A percentile compares a stretch with the other conserved stretches of the same genome.
Evolutionary conservation across 2,797 vertebrate species (phyloP).

Genomic region (Molossus molossus): DNA sequence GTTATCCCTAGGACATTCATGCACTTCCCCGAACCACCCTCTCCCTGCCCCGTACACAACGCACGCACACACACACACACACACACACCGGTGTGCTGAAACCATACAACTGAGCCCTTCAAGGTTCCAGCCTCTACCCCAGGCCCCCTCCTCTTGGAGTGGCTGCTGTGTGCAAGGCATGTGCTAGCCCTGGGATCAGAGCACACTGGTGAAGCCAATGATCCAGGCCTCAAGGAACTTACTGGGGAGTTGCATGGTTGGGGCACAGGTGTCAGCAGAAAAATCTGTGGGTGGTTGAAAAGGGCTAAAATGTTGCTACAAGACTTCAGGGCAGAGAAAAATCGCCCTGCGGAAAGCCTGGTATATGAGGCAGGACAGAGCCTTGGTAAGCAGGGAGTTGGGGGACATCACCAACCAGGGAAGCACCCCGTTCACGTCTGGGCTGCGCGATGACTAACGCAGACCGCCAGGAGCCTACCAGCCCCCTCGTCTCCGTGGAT

Average conservation of each 20-base stretch:
- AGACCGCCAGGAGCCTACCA: not conserved
- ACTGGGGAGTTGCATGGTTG: not conserved
- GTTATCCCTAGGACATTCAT: not conserved
- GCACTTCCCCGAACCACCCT: not conserved
- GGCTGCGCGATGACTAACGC: not conserved
- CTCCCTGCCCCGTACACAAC: not conserved
- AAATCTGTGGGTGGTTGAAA: not conserved
- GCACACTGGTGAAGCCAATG: not conserved
- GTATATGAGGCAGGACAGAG: not conserved
- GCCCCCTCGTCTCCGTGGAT: not conserved
- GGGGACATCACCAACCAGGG: not conserved
- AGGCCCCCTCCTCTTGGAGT: not conserved
- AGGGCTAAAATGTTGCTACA: not conserved
- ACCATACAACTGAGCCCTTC: not conserved
- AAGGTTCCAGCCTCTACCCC: not conserved
- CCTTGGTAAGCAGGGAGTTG: not conserved
- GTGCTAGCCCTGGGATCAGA: not conserved
- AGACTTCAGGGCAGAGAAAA: not conserved
- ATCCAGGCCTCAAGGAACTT: not conserved
- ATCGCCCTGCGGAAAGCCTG: not conserved
- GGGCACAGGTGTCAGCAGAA: not conserved
- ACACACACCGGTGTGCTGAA: not conserved
- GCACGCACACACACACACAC: not conserved
- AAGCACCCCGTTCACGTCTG: accelerated
- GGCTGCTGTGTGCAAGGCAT: not conserved